phyloP scores from a whole-genome alignment of 2,888 invertebrate genomes.

The Eristalis arbustorum region DNA sequence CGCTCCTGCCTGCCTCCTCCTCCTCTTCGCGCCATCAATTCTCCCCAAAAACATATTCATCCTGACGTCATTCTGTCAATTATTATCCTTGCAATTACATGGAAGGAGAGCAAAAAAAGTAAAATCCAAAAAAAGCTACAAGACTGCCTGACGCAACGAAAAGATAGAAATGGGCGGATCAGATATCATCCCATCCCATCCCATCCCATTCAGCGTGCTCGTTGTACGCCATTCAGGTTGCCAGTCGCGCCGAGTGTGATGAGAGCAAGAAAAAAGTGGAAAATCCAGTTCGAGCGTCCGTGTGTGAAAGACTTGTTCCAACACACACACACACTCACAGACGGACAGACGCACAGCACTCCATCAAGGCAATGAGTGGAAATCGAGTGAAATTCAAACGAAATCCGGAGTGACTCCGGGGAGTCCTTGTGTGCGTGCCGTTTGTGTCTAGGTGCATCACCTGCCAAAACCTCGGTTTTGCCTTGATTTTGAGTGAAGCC shows the following conservation, averaged over 20 bases:
- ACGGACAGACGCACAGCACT: not conserved
- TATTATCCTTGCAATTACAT: slow-evolving; percentile 45
- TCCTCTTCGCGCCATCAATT: not conserved
- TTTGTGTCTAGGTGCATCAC: not conserved
- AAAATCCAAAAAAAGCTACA: not conserved
- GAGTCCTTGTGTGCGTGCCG: not conserved
- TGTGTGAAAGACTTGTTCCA: not conserved
- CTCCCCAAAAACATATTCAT: not conserved
- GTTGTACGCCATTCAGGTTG: slow-evolving; percentile 34
- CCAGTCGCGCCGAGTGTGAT: not conserved
- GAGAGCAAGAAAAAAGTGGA: slow-evolving; percentile 39
- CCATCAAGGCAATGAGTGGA: not conserved
- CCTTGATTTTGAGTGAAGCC: not conserved
- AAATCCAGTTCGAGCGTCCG: slow-evolving; percentile 45
- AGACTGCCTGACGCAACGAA: slow-evolving; percentile 7
- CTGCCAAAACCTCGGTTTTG: not conserved
- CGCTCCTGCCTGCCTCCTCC: not conserved
- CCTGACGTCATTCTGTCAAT: not conserved
- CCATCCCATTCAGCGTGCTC: not conserved
- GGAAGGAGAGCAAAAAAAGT: not conserved
- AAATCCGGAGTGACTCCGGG: not conserved
- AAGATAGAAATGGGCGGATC: slow-evolving; percentile 62
- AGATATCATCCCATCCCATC: slow-evolving; percentile 58
- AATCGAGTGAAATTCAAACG: not conserved
- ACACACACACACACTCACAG: not conserved